These are phyloP conservation scores for Macrosoma leucophasiata DNA, from an alignment of 2,888 invertebrate species.

Conservation along the genomic window DNA sequence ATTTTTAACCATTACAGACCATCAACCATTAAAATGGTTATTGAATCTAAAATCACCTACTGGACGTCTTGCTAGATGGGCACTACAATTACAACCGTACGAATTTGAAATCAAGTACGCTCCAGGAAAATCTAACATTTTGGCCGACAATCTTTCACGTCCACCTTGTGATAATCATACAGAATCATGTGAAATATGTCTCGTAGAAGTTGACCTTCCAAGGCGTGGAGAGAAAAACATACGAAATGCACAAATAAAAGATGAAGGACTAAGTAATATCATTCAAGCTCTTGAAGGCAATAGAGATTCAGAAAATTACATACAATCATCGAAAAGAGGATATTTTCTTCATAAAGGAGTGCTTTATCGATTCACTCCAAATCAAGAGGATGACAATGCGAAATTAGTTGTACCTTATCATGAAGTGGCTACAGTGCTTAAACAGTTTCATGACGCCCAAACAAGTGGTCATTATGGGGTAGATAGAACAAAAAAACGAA, in stretches of 20 bases:
- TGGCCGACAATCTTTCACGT: constrained; percentile 39
- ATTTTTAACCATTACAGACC: constrained; percentile 43
- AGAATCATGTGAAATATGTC: constrained; percentile 2
- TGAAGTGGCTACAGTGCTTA: constrained; percentile 6
- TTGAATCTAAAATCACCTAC: constrained; percentile 42
- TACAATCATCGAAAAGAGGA: constrained; percentile 22
- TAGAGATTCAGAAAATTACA: not conserved
- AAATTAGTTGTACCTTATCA: constrained; percentile 19
- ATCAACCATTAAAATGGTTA: constrained; percentile 53
- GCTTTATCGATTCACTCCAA: constrained; percentile 15
- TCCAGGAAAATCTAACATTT: constrained; percentile 37
- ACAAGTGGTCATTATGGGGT: constrained; percentile 22
- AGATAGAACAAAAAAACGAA: constrained; percentile 15
- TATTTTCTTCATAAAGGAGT: constrained; percentile 21
- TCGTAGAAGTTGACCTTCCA: constrained; percentile 3
- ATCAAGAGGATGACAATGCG: constrained; percentile 20
- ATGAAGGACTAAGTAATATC: constrained; percentile 6
- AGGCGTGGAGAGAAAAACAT: not conserved
- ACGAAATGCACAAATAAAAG: constrained; percentile 4
- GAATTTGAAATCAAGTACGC: constrained; percentile 37
- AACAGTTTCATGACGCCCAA: constrained; percentile 21
- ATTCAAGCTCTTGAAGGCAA: constrained; percentile 5
- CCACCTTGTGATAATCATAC: not conserved
- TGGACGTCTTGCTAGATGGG: constrained; percentile 53
- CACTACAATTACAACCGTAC: constrained; percentile 35